Base-by-base conservation (phyloP, 2,888 invertebrate genomes). In the Acronicta psi region DNA sequence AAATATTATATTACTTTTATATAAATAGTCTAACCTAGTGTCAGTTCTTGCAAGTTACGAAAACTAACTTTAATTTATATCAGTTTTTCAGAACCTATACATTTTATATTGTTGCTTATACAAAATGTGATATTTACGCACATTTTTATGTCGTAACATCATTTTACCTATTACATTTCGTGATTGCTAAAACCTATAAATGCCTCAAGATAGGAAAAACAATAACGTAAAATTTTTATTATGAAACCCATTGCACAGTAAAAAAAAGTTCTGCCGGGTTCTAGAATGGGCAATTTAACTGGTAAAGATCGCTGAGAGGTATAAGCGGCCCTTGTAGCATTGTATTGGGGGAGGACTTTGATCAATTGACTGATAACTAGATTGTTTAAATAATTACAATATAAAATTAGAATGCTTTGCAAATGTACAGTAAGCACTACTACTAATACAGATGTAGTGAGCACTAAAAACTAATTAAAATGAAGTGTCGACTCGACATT, bases 31-130 rank as follows among this genome's bases (percentile, higher is more conserved):
- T 59, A 66, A 66, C 0, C 34, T 59, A 64, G 29, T 47, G 56
- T 68, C 69, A 73, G 61, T 76, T 69, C 69, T 61, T 47, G 60
- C 31, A 54, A 75, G 70, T 64, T 69, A 70, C n/a, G 25, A 52
- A 44, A 20, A 13, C n/a, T 38, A 20, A 1, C 29, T 14, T 2
- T 5, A 14, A 29, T 29, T 29, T 2, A 29, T 11, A 29, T 34
- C 34, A 37, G 20, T 38, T 42, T 42, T 10, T 29, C 34, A 29
- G 3, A 5, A 13, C 31, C 9, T 2, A 18, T 18, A 38, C 6
- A 45, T 16, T 47, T 31, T 17, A 31, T 13, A 13, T 38, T 5
- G 10, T 16, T 3, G 17, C n/a, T n/a, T n/a, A n/a, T n/a, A n/a
- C n/a, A n/a, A n/a, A n/a, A n/a, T n/a, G n/a, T n/a, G n/a, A n/a